Evolutionary conservation across 2,113 vertebrate species (phyloP).

Genomic region (Dromiciops gliroides): DNA sequence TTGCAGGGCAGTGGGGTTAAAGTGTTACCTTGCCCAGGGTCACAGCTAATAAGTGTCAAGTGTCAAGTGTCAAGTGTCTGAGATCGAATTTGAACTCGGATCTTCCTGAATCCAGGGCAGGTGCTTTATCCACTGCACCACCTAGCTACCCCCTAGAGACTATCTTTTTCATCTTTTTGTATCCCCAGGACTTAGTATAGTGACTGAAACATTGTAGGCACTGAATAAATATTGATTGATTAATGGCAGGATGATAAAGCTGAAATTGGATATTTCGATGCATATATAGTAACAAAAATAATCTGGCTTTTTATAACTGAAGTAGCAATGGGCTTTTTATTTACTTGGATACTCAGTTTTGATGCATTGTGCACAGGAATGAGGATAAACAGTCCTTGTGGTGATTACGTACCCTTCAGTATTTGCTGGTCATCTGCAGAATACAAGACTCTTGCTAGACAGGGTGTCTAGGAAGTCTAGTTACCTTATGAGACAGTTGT

Average conservation of each 20-base stretch:
- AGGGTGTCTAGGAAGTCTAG: neutral
- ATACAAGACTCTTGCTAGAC: neutral
- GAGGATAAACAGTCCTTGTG: neutral
- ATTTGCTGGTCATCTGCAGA: neutral
- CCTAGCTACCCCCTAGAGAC: no score
- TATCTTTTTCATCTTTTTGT: neutral
- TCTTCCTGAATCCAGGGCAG: no score
- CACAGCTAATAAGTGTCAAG: no score
- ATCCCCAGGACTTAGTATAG: neutral
- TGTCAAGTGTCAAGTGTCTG: no score
- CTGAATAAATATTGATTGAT: neutral
- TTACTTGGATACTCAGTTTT: neutral
- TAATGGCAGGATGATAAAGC: neutral
- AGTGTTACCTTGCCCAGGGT: no score
- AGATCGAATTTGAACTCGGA: no score
- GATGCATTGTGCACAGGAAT: neutral
- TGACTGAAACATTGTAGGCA: neutral
- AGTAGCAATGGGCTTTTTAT: neutral
- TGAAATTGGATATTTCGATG: neutral
- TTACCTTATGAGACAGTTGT: neutral
- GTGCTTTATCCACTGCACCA: no score
- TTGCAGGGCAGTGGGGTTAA: no score
- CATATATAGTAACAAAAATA: neutral
- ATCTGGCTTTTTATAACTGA: neutral
- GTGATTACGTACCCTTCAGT: neutral